phyloP scores from a whole-genome alignment of 2,113 vertebrate species.

The Pogona vitticeps region DNA sequence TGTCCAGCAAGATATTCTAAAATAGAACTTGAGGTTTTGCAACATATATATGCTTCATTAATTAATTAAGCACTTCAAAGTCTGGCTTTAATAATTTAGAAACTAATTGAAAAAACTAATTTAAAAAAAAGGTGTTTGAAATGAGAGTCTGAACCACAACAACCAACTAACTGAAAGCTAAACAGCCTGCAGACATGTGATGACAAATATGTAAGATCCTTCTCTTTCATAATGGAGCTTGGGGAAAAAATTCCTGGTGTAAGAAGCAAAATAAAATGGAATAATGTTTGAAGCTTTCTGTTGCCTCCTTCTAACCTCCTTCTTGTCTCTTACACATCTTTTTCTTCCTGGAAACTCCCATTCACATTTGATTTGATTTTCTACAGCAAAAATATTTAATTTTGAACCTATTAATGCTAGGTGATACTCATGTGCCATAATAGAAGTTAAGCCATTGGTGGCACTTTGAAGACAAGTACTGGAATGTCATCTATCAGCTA shows the following conservation, averaged over 20 bases:
- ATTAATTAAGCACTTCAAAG: slow-evolving; percentile 21
- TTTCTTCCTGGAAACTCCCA: not conserved
- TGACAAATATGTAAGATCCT: not conserved
- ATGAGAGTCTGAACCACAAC: slow-evolving; percentile 1
- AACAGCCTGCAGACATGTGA: slow-evolving; percentile 1
- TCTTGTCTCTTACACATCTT: not conserved
- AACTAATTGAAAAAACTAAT: not conserved
- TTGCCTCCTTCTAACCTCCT: not conserved
- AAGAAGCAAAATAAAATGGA: not conserved
- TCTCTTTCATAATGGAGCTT: not conserved
- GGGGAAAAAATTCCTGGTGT: not conserved
- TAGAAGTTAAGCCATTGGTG: not conserved
- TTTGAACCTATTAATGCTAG: not conserved
- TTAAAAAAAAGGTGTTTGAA: not conserved
- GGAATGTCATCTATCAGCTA: no score
- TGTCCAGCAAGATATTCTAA: not conserved
- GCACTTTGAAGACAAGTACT: no score
- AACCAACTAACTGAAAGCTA: not conserved
- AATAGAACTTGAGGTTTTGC: not conserved
- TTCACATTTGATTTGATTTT: not conserved
- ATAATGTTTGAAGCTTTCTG: not conserved
- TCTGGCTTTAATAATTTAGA: not conserved
- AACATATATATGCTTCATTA: not conserved
- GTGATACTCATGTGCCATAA: not conserved
- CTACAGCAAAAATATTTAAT: not conserved